These are phyloP conservation scores for Drosophila persimilis DNA, from an alignment of 1,140 invertebrate genomes.

Conservation along the genomic window DNA sequence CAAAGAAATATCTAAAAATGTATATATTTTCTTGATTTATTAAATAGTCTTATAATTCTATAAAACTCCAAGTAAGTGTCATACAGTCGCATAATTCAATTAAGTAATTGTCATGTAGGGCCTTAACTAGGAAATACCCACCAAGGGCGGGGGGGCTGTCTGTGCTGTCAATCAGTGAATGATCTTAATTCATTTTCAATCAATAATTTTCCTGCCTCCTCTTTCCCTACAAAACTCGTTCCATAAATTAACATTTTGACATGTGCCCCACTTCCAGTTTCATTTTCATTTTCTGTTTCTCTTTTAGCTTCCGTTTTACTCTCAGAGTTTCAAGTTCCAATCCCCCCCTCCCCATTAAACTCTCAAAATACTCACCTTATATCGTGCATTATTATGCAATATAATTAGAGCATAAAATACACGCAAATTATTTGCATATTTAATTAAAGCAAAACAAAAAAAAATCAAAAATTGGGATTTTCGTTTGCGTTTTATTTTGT, in stretches of 20 bases:
- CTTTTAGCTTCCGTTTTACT: not conserved
- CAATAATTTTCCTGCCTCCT: not conserved
- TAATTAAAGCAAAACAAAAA: conserved; percentile 31
- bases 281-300: not conserved
- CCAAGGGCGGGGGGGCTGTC: not conserved
- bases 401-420: conserved; percentile 46
- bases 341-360: conserved; percentile 12
- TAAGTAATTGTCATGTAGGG: too few relatives aligned
- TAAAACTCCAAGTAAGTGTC: too few relatives aligned
- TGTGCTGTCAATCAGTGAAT: conserved; percentile 8
- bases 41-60: too few relatives aligned
- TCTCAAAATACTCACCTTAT: conserved; percentile 15
- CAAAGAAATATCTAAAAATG: too few relatives aligned
- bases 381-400: conserved; percentile 59
- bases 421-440: conserved; percentile 60
- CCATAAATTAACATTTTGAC: too few relatives aligned
- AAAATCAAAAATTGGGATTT: conserved; percentile 7
- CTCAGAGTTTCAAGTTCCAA: conserved; percentile 1
- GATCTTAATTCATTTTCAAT: conserved; percentile 15
- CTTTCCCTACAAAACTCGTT: too few relatives aligned
- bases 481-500: conserved; percentile 38
- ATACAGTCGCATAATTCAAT: too few relatives aligned
- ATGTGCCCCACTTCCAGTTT: too few relatives aligned
- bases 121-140: not conserved
- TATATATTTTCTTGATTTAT: too few relatives aligned